Evolutionary conservation across 2,888 invertebrate species (phyloP).

Genomic region (Hyalella azteca): DNA sequence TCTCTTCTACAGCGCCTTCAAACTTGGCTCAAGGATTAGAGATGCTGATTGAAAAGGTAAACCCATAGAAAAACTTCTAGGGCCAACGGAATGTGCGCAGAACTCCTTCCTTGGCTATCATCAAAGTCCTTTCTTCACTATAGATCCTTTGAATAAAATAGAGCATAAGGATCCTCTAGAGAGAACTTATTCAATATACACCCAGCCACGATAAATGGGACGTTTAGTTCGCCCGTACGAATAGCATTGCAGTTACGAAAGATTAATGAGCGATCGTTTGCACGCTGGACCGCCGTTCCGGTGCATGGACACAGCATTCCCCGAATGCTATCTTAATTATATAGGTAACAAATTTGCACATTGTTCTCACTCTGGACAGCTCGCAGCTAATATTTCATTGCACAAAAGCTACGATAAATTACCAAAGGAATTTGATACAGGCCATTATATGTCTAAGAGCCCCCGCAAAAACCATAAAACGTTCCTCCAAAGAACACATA

Average conservation of each 20-base stretch:
- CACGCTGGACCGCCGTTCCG: neutral
- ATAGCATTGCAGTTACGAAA: neutral
- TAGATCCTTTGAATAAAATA: conserved; percentile 10
- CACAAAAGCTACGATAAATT: conserved; percentile 10
- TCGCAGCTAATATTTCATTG: conserved; percentile 35
- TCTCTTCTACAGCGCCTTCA: neutral
- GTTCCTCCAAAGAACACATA: neutral
- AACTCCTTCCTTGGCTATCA: neutral
- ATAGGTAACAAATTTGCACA: conserved; percentile 28
- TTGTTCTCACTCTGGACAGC: conserved; percentile 25
- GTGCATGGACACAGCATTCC: conserved; percentile 8
- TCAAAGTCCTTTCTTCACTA: neutral
- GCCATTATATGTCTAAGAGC: neutral
- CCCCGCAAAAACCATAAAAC: neutral
- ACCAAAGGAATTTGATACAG: conserved; percentile 17
- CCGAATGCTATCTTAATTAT: conserved; percentile 18
- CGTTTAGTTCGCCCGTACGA: neutral
- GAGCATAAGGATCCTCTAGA: conserved; percentile 1
- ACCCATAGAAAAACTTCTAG: conserved; percentile 5
- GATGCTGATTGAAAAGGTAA: neutral
- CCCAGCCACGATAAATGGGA: neutral
- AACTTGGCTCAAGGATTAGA: neutral
- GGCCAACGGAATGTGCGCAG: neutral
- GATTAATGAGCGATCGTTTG: neutral
- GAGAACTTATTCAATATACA: neutral